phyloP scores from a whole-genome alignment of 2,113 vertebrate species.

The Alectura lathami region DNA sequence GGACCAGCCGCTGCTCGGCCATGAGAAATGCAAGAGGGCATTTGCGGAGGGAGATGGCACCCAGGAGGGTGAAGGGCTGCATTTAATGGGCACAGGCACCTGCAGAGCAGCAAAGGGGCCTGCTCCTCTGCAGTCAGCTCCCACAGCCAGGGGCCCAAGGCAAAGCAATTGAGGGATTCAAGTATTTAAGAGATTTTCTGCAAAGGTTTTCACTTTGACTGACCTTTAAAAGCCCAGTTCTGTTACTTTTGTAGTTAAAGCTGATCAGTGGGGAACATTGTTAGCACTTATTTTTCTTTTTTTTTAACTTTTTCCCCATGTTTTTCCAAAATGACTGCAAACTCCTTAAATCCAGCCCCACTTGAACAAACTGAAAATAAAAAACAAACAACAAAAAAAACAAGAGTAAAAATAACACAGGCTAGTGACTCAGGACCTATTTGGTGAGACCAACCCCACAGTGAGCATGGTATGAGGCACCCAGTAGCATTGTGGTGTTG shows the following conservation, averaged over 20 bases:
- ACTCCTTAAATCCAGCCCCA: background rate
- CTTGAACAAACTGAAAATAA: background rate
- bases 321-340: background rate
- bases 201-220: background rate
- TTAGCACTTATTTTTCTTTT: background rate
- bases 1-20: background rate
- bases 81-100: background rate
- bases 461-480: background rate
- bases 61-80: background rate
- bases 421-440: background rate
- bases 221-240: constrained; percentile 41
- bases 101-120: background rate
- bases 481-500: background rate
- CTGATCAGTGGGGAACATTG: background rate
- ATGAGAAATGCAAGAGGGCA: background rate
- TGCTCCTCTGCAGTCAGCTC: background rate
- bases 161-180: background rate
- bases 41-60: background rate
- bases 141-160: background rate
- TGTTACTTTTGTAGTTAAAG: background rate
- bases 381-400: background rate
- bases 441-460: background rate
- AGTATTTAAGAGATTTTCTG: constrained; percentile 35
- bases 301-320: background rate
- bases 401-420: no score